phyloP scores from a whole-genome alignment of 2,888 invertebrate species.

The Helicoverpa assulta region DNA sequence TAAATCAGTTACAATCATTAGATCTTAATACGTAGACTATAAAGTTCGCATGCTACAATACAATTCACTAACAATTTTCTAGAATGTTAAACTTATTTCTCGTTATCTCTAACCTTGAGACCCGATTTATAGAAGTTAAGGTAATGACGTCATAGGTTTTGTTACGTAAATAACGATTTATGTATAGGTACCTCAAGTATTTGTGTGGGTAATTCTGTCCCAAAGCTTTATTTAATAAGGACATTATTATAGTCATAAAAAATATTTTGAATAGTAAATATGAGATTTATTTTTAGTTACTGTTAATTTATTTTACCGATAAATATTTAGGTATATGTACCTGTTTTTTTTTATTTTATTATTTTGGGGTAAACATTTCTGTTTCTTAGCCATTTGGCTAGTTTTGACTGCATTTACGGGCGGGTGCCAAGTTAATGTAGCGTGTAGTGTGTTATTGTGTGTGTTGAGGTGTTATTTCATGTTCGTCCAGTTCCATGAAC shows the following conservation, averaged over 20 bases:
- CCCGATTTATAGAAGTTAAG: conserved; percentile 19
- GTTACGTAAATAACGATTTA: conserved; percentile 20
- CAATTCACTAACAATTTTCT: conserved; percentile 40
- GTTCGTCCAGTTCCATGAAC: no score
- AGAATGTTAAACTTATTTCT: conserved; percentile 40
- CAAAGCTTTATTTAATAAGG: not conserved
- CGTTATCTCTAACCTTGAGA: conserved; percentile 44
- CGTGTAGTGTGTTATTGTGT: no score
- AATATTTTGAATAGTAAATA: not conserved
- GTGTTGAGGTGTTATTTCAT: no score
- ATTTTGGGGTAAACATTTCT: no score
- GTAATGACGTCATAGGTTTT: conserved; percentile 25
- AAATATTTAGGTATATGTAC: not conserved
- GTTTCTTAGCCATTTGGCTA: no score
- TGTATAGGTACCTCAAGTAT: not conserved
- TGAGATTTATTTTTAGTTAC: not conserved
- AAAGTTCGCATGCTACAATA: conserved; percentile 34
- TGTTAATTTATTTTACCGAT: not conserved
- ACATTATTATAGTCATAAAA: not conserved
- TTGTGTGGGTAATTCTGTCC: not conserved
- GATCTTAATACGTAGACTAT: conserved; percentile 23
- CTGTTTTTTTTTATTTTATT: no score
- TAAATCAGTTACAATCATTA: not conserved
- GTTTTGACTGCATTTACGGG: no score
- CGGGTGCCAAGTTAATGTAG: no score